These are phyloP conservation scores for Blastomussa wellsi DNA, from an alignment of 92 coral and sea anemone genomes.

Conservation along the genomic window DNA sequence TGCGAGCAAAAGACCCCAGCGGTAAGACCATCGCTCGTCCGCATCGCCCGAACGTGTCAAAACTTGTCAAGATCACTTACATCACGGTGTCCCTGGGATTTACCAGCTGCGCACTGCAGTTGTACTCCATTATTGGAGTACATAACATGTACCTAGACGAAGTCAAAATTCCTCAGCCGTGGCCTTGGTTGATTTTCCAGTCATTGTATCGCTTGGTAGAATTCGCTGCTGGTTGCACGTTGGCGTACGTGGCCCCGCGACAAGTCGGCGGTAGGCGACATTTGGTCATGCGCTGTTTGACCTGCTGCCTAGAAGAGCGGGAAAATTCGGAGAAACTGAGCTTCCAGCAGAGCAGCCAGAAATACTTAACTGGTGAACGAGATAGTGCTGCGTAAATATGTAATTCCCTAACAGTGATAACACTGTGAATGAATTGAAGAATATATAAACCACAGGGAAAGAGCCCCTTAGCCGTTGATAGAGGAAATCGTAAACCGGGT, in stretches of 20 bases:
- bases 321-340: background rate
- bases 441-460: background rate
- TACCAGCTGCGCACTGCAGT: constrained; percentile 70
- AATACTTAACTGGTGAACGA: background rate
- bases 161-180: constrained; percentile 55
- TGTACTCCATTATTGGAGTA: constrained; percentile 69
- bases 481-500: background rate
- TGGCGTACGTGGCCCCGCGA: constrained; percentile 80
- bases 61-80: constrained; percentile 81
- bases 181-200: constrained; percentile 77
- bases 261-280: constrained; percentile 33
- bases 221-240: constrained; percentile 67
- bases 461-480: background rate
- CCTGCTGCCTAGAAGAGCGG: background rate
- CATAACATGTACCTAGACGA: constrained; percentile 56
- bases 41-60: constrained; percentile 65
- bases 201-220: constrained; percentile 73
- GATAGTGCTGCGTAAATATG: background rate
- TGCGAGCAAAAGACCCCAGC: background rate
- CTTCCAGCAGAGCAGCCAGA: background rate
- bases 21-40: background rate
- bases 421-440: background rate
- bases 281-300: constrained; percentile 2
- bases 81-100: constrained; percentile 71
- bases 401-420: background rate